A percentile compares a stretch with the other conserved stretches of the same genome.
These are phyloP conservation scores for Bellardia pandia DNA, from an alignment of 2,888 invertebrate species.

Conservation along the genomic window DNA sequence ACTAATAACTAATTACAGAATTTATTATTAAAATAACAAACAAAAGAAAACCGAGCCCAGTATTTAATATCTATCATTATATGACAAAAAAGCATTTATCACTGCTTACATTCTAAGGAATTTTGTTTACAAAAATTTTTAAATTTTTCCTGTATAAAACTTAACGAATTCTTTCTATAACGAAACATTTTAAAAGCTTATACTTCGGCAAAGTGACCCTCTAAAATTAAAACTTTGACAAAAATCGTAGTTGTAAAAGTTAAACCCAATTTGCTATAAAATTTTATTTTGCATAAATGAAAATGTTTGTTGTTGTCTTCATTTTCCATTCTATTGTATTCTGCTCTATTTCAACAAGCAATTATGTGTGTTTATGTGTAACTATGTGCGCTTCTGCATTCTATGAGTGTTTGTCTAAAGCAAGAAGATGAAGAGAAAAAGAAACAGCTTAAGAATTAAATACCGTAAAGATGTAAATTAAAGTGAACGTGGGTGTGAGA, in stretches of 20 bases:
- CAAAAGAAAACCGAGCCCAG: too few species aligned
- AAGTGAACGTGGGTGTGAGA: slow-evolving; percentile 45
- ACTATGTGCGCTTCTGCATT: slow-evolving; percentile 8
- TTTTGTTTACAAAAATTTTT: not conserved
- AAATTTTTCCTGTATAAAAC: not conserved
- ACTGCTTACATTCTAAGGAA: not conserved
- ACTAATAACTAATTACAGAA: too few species aligned
- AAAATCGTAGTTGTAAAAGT: slow-evolving; percentile 50
- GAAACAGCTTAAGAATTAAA: slow-evolving; percentile 55
- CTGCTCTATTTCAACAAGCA: slow-evolving; percentile 24
- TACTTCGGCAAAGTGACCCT: not conserved
- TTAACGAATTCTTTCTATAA: not conserved
- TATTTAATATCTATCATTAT: not conserved
- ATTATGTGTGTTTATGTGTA: slow-evolving; percentile 23
- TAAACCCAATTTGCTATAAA: slow-evolving; percentile 55
- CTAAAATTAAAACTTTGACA: slow-evolving; percentile 54
- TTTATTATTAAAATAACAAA: too few species aligned
- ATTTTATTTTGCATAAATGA: slow-evolving; percentile 51
- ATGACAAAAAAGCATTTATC: not conserved
- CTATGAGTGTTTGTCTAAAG: slow-evolving; percentile 19
- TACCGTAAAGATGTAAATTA: slow-evolving; percentile 59
- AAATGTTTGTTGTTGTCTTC: not conserved
- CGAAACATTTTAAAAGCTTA: not conserved
- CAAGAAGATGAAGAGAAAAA: slow-evolving; percentile 15
- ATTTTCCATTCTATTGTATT: not conserved